Evolutionary conservation across 2,888 invertebrate species (phyloP).

Genomic region (Fragum fragum): DNA sequence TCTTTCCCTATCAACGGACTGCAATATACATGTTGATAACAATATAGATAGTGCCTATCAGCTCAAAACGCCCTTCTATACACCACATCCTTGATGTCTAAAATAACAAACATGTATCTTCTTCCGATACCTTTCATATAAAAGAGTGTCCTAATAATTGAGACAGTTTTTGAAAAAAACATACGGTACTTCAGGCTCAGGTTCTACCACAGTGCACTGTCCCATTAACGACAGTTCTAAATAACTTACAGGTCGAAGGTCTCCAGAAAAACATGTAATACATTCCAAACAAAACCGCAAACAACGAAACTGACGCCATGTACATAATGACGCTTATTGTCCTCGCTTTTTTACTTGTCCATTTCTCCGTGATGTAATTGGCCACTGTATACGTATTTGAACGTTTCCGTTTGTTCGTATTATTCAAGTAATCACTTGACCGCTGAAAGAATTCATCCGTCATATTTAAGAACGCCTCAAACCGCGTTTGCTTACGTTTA

Average conservation of each 20-base stretch:
- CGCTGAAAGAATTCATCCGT: conserved; percentile 9
- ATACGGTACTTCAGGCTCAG: too few species aligned
- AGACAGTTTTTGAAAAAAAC: too few species aligned
- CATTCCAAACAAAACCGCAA: conserved; percentile 34
- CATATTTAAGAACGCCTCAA: conserved; percentile 6
- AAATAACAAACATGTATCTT: too few species aligned
- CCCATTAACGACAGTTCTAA: conserved; percentile 12
- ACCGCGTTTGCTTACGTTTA: conserved; percentile 1
- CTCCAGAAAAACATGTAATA: conserved; percentile 51
- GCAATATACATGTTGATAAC: too few species aligned
- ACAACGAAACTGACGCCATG: conserved; percentile 38
- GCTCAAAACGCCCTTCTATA: too few species aligned
- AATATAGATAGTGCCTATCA: too few species aligned
- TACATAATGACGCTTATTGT: conserved; percentile 52
- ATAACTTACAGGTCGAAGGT: conserved; percentile 47
- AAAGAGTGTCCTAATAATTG: too few species aligned
- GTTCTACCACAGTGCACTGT: not conserved
- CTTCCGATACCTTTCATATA: too few species aligned
- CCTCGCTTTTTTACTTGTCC: conserved; percentile 48
- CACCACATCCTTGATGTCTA: too few species aligned
- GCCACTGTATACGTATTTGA: conserved; percentile 18
- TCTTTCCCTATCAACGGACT: too few species aligned
- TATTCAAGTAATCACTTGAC: not conserved
- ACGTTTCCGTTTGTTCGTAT: conserved; percentile 13
- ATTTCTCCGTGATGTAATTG: conserved; percentile 33